phyloP scores from a whole-genome alignment of 2,113 vertebrate genomes.

The Lepisosteus osseus region DNA sequence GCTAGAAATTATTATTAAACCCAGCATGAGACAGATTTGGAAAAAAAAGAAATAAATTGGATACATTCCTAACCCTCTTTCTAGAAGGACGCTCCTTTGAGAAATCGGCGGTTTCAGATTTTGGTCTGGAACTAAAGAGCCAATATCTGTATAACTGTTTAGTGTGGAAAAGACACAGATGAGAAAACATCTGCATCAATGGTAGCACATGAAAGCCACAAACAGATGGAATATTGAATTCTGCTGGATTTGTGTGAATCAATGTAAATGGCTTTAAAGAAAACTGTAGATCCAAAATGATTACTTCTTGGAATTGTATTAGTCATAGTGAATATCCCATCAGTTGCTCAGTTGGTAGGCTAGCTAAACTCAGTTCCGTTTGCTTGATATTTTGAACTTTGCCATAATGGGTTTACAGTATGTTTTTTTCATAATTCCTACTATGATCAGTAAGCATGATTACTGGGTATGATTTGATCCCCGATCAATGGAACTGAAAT shows the following conservation, averaged over 20 bases:
- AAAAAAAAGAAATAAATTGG: neutral
- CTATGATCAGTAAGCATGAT: no score
- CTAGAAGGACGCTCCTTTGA: neutral
- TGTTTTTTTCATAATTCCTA: no score
- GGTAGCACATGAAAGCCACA: neutral
- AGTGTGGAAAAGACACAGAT: slow-evolving; percentile 1
- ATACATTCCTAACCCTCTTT: neutral
- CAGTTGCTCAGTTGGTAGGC: neutral
- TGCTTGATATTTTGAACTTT: no score
- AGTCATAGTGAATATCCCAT: neutral
- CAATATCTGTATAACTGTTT: neutral
- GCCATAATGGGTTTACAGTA: no score
- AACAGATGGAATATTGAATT: neutral
- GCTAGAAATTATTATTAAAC: neutral
- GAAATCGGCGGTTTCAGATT: neutral
- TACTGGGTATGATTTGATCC: no score
- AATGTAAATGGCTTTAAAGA: neutral
- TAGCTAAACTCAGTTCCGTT: neutral
- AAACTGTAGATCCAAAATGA: neutral
- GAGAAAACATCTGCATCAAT: neutral
- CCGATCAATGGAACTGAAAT: no score
- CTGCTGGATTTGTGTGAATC: neutral
- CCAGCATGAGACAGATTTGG: neutral
- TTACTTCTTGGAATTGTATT: neutral
- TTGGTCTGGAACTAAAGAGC: neutral